These are phyloP conservation scores for Forficula auricularia DNA, from an alignment of 1,140 invertebrate genomes.

Conservation along the genomic window DNA sequence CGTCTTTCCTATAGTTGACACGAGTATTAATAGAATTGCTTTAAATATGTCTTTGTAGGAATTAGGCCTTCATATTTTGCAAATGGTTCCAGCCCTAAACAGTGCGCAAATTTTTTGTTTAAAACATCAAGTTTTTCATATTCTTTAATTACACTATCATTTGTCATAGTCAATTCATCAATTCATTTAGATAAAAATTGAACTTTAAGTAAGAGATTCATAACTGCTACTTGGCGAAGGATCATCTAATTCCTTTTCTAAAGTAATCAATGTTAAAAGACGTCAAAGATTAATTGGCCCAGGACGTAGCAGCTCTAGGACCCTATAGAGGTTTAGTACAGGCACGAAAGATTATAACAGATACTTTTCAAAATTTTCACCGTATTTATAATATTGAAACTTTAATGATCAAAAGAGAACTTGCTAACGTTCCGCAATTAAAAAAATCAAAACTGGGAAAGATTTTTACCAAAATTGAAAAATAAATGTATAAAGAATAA, in stretches of 20 bases:
- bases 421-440: constrained; percentile 78
- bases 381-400: constrained; percentile 98
- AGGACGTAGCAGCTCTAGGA: constrained; percentile 90
- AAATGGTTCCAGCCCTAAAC: too few species aligned
- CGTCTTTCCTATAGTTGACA: too few species aligned
- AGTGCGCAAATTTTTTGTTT: too few species aligned
- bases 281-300: constrained; percentile 89
- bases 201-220: too few species aligned
- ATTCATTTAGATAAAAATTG: too few species aligned
- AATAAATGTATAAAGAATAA: constrained; percentile 76
- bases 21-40: constrained; percentile 37
- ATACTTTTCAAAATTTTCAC: constrained; percentile 98
- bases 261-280: constrained; percentile 49
- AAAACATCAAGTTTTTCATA: too few species aligned
- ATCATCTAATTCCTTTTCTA: too few species aligned
- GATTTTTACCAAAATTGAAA: constrained; percentile 91
- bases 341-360: constrained; percentile 79
- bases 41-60: too few species aligned
- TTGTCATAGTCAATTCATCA: too few species aligned
- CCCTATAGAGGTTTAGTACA: constrained; percentile 80
- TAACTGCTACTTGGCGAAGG: too few species aligned
- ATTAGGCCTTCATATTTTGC: too few species aligned
- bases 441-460: constrained; percentile 93
- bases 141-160: too few species aligned
- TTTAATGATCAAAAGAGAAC: constrained; percentile 91